Evolutionary conservation across 2,113 vertebrate genomes (phyloP), one percentile per base, ranked within the genome.

Genomic region (Oreochromis niloticus): DNA sequence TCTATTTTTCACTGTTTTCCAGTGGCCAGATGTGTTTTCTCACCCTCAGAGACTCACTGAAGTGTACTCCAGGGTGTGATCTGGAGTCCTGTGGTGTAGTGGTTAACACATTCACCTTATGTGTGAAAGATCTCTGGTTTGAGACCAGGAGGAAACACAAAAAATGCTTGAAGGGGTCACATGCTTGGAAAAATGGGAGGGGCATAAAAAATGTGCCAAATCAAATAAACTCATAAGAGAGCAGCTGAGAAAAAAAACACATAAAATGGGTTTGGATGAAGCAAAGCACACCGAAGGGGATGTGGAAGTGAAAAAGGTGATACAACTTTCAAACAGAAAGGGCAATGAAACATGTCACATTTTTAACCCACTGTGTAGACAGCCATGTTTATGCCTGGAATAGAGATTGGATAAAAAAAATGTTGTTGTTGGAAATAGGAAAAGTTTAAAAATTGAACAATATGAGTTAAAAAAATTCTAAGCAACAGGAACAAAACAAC

Each of bases 301-400:
- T 43, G 12, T 71, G 39, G n/a, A 46, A 43, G 24, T 48, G 0
- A 48, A 75, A 75, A 48, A 75, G 24, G 41, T 10, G 68, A 5
- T 30, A 4, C 14, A 12, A 19, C 71, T 11, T 73, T 73, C 14
- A 48, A 48, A 27, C 24, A 48, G 68, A 48, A 46, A 75, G 14
- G 68, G 14, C 68, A 75, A 46, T 0, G 68, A 48, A 17, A 48
- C 68, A 41, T n/a, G 34, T 68, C 39, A 43, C n/a, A 46, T 75
- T 75, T 50, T 46, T 30, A 7, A 48, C 14, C 14, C 41, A 75
- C 6, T 75, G 0, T 75, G 22, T 30, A 48, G 41, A 16, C 24
- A 30, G 71, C 14, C 24, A 48, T 75, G 71, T 75, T 75, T 75
- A 48, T 48, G 14, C 71, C 71, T 48, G 71, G 6, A 75, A 75